phyloP scores from a whole-genome alignment of 2,797 vertebrate species.

The Pseudotriccus pelzelni region DNA sequence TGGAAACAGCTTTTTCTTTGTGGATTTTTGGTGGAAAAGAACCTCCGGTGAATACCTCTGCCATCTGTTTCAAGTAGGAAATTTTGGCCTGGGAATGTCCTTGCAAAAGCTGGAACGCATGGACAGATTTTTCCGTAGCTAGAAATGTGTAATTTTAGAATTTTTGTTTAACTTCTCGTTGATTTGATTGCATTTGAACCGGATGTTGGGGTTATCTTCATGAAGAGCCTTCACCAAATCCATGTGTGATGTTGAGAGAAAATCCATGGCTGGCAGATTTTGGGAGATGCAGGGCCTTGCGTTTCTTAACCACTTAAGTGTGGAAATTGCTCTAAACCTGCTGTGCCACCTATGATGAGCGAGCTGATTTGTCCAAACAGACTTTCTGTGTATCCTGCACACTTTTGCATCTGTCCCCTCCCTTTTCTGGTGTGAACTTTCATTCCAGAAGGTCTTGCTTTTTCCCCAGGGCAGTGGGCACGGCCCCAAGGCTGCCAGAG shows the following conservation, averaged over 20 bases:
- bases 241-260: conserved; percentile 21
- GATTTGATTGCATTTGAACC: conserved; percentile 58
- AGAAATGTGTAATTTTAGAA: conserved; percentile 51
- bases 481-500: background rate
- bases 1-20: conserved; percentile 51
- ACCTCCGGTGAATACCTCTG: conserved; percentile 27
- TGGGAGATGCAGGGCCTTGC: background rate
- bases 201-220: conserved; percentile 17
- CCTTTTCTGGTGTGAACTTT: background rate
- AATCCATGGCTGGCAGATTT: conserved; percentile 30
- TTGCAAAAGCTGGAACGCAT: conserved; percentile 32
- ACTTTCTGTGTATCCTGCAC: background rate
- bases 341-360: background rate
- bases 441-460: background rate
- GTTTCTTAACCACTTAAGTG: background rate
- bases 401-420: background rate
- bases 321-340: background rate
- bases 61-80: conserved; percentile 64
- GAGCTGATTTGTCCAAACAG: background rate
- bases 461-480: background rate
- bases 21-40: conserved; percentile 19
- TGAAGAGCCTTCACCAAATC: conserved; percentile 22
- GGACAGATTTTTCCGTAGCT: conserved; percentile 41
- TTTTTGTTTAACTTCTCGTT: conserved; percentile 56
- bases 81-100: conserved; percentile 27